Conservation (phyloP, 2,113 vertebrate species). For the Ptilonorhynchus violaceus region DNA sequence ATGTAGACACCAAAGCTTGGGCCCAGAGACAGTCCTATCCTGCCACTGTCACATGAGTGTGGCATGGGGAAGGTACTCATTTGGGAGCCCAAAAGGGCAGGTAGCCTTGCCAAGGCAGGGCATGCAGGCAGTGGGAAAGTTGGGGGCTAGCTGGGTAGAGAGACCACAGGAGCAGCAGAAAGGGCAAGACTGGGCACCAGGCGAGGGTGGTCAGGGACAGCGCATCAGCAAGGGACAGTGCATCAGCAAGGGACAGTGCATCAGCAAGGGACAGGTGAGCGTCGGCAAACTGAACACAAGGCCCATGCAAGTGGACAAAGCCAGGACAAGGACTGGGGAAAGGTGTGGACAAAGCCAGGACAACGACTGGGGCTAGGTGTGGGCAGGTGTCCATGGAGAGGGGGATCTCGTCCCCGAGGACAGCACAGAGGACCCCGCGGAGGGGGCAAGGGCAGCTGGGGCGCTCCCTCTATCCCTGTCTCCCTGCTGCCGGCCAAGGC, state of each 20-base stretch:
- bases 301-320: neutral
- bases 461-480: neutral
- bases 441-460: neutral
- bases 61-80: neutral
- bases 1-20: neutral
- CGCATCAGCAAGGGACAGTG: accelerated
- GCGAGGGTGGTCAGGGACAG: no score
- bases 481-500: neutral
- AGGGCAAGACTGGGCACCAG: neutral
- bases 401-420: neutral
- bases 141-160: neutral
- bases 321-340: neutral
- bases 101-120: neutral
- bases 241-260: neutral
- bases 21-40: neutral
- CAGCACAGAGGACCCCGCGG: neutral
- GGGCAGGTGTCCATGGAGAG: neutral
- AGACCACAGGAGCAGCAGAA: neutral
- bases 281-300: neutral
- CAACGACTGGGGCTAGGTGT: accelerated
- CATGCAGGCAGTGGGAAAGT: accelerated
- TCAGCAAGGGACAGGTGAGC: neutral
- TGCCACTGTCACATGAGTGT: accelerated
- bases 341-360: neutral
- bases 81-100: neutral